A percentile compares a stretch with the other conserved stretches of the same genome.
Conservation (phyloP, 1,140 invertebrate species). For the Myzus persicae region DNA sequence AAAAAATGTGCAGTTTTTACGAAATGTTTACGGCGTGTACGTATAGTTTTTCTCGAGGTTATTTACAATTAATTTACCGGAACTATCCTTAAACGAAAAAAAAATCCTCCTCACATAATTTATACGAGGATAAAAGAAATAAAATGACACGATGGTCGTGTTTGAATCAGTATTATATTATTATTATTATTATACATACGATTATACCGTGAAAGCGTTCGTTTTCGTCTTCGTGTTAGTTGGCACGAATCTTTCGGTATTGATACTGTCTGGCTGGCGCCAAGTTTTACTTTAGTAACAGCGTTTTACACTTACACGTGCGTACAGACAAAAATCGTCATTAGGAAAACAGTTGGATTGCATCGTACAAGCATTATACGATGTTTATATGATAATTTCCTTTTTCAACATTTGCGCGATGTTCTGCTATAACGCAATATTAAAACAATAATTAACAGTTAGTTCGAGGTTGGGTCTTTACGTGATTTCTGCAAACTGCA, state of each 20-base stretch:
- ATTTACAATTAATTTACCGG: not conserved
- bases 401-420: not conserved
- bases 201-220: not conserved
- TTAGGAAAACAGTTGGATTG: not conserved
- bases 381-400: not conserved
- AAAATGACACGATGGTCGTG: not conserved
- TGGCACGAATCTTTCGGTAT: conserved; percentile 13
- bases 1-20: not conserved
- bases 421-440: not conserved
- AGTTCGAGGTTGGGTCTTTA: not conserved
- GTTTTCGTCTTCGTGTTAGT: not conserved
- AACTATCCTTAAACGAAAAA: not conserved
- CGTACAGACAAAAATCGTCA: not conserved
- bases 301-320: not conserved
- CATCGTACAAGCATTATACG: not conserved
- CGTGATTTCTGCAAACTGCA: not conserved
- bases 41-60: not conserved
- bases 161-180: conserved; percentile 3
- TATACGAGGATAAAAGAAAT: not conserved
- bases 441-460: not conserved
- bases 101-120: not conserved
- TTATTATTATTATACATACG: not conserved
- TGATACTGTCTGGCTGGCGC: conserved; percentile 31
- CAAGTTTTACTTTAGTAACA: not conserved
- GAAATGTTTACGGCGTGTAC: not conserved